Evolutionary conservation across 2,888 invertebrate genomes (phyloP).

Genomic region (Heliconius erato): DNA sequence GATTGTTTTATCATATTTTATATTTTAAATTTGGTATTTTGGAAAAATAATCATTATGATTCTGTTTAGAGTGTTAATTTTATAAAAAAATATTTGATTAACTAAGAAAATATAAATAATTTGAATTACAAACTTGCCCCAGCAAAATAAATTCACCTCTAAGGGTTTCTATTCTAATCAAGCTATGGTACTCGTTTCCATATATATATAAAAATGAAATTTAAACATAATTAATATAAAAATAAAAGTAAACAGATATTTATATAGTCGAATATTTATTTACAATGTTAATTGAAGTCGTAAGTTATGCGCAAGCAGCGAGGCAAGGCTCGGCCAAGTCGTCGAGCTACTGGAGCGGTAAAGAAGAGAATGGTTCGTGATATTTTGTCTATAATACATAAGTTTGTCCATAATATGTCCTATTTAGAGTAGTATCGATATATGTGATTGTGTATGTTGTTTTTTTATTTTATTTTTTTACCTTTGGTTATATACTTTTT

Average conservation of each 20-base stretch:
- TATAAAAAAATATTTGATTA: background rate
- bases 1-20: no score
- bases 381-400: slow-evolving; percentile 52
- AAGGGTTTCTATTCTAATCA: no score
- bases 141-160: background rate
- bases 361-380: slow-evolving; percentile 83
- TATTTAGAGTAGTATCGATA: slow-evolving; percentile 60
- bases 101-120: background rate
- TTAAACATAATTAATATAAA: background rate
- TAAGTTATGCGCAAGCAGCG: slow-evolving; percentile 84
- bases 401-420: slow-evolving; percentile 56
- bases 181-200: background rate
- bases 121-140: background rate
- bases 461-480: slow-evolving; percentile 53
- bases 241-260: background rate
- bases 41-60: no score
- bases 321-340: slow-evolving; percentile 82
- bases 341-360: slow-evolving; percentile 81
- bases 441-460: slow-evolving; percentile 79
- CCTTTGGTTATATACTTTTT: slow-evolving; percentile 60
- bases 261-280: slow-evolving; percentile 49
- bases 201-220: background rate
- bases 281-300: slow-evolving; percentile 62
- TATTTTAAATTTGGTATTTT: no score
- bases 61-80: background rate